Conservation (phyloP, 2,113 vertebrate genomes). For the Oostethus manadensis region DNA sequence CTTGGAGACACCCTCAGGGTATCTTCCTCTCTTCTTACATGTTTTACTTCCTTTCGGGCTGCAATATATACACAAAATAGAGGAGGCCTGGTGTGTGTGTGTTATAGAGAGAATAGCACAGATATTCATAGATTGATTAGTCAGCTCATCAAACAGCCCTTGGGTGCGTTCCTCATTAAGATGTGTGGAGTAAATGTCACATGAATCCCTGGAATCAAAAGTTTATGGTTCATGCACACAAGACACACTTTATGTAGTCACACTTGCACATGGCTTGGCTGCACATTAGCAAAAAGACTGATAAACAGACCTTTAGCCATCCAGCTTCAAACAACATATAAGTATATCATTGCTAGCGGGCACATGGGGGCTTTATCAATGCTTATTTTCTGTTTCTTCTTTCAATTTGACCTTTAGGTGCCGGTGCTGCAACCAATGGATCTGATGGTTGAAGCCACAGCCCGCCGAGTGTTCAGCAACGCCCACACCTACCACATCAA, state of each 20-base stretch:
- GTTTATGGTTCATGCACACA: neutral
- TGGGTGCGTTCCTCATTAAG: conserved; percentile 48
- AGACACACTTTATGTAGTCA: conserved; percentile 4
- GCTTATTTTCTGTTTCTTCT: neutral
- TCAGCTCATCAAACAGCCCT: conserved; percentile 43
- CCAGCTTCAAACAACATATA: conserved; percentile 2
- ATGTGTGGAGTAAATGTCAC: conserved; percentile 55
- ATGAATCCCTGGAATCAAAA: conserved; percentile 33
- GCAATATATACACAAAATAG: conserved; percentile 16
- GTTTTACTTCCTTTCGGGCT: conserved; percentile 11
- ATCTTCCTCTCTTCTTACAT: conserved; percentile 32
- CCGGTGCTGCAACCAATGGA: conserved; percentile 93
- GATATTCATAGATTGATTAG: conserved; percentile 42
- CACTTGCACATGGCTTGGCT: neutral
- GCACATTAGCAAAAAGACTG: conserved; percentile 1
- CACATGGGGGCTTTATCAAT: conserved; percentile 2
- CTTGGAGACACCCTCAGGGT: conserved; percentile 40
- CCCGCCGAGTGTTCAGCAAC: conserved; percentile 87
- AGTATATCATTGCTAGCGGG: neutral
- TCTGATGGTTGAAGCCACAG: conserved; percentile 94
- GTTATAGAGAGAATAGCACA: conserved; percentile 5
- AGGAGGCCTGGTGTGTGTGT: conserved; percentile 10
- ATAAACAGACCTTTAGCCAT: conserved; percentile 8
- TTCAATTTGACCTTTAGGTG: conserved; percentile 66
- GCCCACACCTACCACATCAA: conserved; percentile 98